Base-by-base conservation (phyloP, 2,113 vertebrate genomes). In the Ranitomeya variabilis region DNA sequence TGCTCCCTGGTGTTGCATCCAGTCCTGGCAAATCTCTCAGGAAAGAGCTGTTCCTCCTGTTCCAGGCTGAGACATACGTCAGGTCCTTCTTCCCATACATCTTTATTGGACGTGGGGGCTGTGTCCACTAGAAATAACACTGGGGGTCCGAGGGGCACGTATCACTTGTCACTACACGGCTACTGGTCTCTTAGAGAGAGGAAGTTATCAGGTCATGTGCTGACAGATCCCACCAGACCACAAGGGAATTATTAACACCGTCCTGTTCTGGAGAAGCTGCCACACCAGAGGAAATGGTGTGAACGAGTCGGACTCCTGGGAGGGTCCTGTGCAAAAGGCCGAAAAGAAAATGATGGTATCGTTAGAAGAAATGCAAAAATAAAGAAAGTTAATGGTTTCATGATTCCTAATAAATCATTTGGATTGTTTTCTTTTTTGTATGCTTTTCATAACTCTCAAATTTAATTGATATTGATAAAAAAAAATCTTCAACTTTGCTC, bases 191-290 rank as follows among this genome's bases (percentile, higher is more conserved):
- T 66, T 37, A 0, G 15, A 67, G 62, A 45, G 80, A 52, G 80
- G 80, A 83, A 83, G 60, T 52, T 66, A n/a, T 83, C 62, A 52
- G 62, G 51, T 66, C 37, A n/a, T 31, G 2, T 13, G 80, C 80
- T 83, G 80, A 83, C 60, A 83, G 80, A 83, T 83, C 80, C 26
- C 19, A 19, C 62, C 1, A 19, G n/a, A 66, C 31, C 80, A 83
- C n/a, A n/a, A 67, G 60, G 80, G 80, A 67, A 52, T 83, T 80
- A 80, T 60, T 80, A 80, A 80, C 54, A 15, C 54, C 52, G 23
- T 6, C 51, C 52, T 26, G 78, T 60, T 55, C 54, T 59, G 51
- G 55, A 59, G 59, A 59, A 55, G 54, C 21, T 26, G 57, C 54
- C 18, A 11, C 31, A 66, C 26, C 59, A 45, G 60, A 60, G 62